Conservation (phyloP, 1,140 invertebrate species). For the Cyclina sinensis region DNA sequence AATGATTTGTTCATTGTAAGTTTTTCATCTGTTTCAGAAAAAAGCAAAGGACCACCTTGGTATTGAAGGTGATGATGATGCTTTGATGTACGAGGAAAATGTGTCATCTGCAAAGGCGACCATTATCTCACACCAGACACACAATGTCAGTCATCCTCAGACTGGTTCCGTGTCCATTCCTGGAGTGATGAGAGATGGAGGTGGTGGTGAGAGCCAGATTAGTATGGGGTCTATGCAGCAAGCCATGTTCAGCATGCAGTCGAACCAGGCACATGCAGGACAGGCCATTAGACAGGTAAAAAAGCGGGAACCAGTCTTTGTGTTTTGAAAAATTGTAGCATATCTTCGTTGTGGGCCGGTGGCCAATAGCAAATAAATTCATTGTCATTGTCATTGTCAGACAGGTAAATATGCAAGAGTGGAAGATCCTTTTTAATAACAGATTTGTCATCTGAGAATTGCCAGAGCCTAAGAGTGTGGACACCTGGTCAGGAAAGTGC, state of each 20-base stretch:
- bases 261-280: constrained; percentile 95
- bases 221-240: constrained; percentile 94
- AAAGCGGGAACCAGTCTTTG: too few relatives aligned
- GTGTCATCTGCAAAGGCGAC: constrained; percentile 95
- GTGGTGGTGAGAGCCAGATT: constrained; percentile 92
- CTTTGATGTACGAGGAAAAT: constrained; percentile 98
- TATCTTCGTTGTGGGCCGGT: too few relatives aligned
- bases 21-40: too few relatives aligned
- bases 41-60: constrained; percentile 99
- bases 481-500: too few relatives aligned
- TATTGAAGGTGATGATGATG: constrained; percentile 99
- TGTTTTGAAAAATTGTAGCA: too few relatives aligned
- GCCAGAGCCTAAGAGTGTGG: too few relatives aligned
- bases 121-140: constrained; percentile 89
- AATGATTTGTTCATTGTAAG: too few relatives aligned
- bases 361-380: too few relatives aligned
- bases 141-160: constrained; percentile 84
- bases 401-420: too few relatives aligned
- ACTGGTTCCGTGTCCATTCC: constrained; percentile 97
- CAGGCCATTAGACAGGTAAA: constrained; percentile 94
- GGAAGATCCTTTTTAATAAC: too few relatives aligned
- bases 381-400: too few relatives aligned
- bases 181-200: constrained; percentile 95
- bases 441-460: too few relatives aligned
- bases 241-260: constrained; percentile 95